Base-by-base conservation (phyloP, 1,140 invertebrate genomes). In the Papilio polyxenes region DNA sequence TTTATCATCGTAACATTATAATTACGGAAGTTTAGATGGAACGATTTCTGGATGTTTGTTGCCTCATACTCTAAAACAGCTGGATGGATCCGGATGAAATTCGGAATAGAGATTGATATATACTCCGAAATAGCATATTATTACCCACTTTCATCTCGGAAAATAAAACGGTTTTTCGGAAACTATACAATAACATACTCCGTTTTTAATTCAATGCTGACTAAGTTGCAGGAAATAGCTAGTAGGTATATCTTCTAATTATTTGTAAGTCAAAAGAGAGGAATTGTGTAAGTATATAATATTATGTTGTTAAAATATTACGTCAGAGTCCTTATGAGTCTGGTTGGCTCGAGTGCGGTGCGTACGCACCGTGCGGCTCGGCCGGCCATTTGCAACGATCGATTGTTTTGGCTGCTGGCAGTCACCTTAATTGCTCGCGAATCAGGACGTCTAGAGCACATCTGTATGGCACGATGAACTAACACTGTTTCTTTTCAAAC, bases 401-500 rank as follows among this genome's bases (percentile, higher is more conserved):
- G 92, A 94, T 94, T 94, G 92, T 94, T 94, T 93, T 90, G 92
- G 92, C 92, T 94, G 91, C 90, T 87, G 85, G 87, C 81, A 90
- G 87, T 87, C 92, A 88, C 90, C 92, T 94, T 94, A 94, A 94
- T 94, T 93, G 93, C 89, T 90, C 87, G 84, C 85, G 90, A 92
- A 93, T 94, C 90, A 92, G 92, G 89, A 88, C 87, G 88, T 87
- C 87, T 86, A 83, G 85, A 80, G 82, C 83, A 62, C 56, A 62
- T 79, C 40, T 79, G 77, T 62, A 79, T 44, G 77, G 77, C 8
- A 62, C 53, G 77, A 40, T 79, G 53, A 62, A 72, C 65, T 72
- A 37, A 37, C 31, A 20, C 20, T 65, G 62, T 31, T 65, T 11
- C 62, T 65, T 65, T 72, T 72, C 10, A 72, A 72, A 72, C 65